Conservation (phyloP, 1,140 invertebrate genomes). For the Cotesia glomerata region DNA sequence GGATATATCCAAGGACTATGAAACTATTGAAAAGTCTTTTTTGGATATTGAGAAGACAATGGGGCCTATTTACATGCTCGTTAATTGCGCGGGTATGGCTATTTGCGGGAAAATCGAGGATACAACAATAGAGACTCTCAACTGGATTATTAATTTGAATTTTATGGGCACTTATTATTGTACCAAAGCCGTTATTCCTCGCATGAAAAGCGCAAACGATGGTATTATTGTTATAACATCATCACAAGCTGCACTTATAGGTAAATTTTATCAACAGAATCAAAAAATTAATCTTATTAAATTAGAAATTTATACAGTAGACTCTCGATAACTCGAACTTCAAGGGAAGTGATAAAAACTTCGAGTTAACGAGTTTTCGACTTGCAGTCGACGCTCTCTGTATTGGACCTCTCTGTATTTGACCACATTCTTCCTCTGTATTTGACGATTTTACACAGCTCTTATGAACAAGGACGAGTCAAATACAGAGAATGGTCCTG, state of each 20-base stretch:
- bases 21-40: conserved; percentile 69
- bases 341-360: too few relatives aligned
- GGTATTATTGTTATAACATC: conserved; percentile 86
- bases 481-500: too few relatives aligned
- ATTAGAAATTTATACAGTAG: too few relatives aligned
- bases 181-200: conserved; percentile 71
- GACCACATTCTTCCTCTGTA: too few relatives aligned
- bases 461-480: too few relatives aligned
- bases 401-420: too few relatives aligned
- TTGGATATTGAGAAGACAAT: conserved; percentile 67
- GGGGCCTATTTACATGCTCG: conserved; percentile 85
- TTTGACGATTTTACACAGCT: too few relatives aligned
- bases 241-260: conserved; percentile 89
- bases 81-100: conserved; percentile 90
- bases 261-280: conserved; percentile 60
- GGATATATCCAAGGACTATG: conserved; percentile 76
- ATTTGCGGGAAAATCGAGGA: conserved; percentile 85
- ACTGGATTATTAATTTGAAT: conserved; percentile 75
- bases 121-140: conserved; percentile 73
- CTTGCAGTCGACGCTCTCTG: too few relatives aligned
- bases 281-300: background rate
- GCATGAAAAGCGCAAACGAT: conserved; percentile 74
- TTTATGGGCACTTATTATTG: conserved; percentile 76
- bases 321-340: too few relatives aligned
- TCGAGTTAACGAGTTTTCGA: too few relatives aligned